Base-by-base conservation (phyloP, 2,113 vertebrate genomes). In the Ranitomeya variabilis region DNA sequence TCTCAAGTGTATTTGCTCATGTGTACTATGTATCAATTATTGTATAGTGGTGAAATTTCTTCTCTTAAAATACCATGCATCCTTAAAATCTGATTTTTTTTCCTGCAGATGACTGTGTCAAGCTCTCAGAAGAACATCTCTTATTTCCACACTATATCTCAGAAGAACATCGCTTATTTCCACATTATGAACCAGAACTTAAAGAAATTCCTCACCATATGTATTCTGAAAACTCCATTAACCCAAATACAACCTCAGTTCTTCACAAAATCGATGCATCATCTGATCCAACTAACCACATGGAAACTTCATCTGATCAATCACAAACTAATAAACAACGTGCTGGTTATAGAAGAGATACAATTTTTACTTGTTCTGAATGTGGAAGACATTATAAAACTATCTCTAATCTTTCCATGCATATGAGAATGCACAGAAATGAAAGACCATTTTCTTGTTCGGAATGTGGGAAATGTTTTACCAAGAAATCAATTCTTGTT, bases 401-500 rank as follows among this genome's bases (percentile, higher is more conserved):
- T 14, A 69, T 54, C 15, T 64, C 37, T 6, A 45, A 51, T 23
- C 83, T 85, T 71, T 37, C n/a, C 7, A 26, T 16, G 16, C 83
- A 85, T 16, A 26, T 55, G 66, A 71, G 51, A 57, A 85, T 55
- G 15, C 83, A 85, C 64, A 54, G 14, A 6, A 51, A 21, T 15
- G 62, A 66, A 12, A 54, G 52, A 23, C 31, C 45, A 37, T 69
- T 45, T 83, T 37, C 26, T 0, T 83, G 82, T 66, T 21, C 15
- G 3, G 82, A 83, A n/a, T 83, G 82, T 51, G 64, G 64, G 1
- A 69, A 83, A 69, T 23, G 64, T 54, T 83, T 83, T 52, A 69
- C 62, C 6, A 11, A 26, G 12, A 83, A 66, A 14, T 12, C 10
- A 21, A 11, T n/a, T 12, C 60, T 83, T 67, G 19, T 52, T 6